Evolutionary conservation across 1,140 invertebrate genomes (phyloP), one percentile per base, ranked within the genome.

Genomic region (Drosophila miranda): DNA sequence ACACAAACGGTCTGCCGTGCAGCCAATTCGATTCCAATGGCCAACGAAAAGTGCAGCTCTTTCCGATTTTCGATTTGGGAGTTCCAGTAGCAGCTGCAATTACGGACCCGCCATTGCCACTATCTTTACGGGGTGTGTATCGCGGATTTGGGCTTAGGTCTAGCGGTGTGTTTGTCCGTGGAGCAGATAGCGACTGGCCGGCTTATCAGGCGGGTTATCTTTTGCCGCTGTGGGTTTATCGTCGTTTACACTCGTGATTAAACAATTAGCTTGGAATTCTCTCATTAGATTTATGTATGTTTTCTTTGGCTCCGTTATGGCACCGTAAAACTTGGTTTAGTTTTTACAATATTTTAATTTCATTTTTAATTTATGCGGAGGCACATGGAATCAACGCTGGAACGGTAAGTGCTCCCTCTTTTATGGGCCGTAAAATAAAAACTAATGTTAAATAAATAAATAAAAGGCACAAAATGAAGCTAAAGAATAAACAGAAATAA

Each of bases 371-470:
- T 50, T 51, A 57, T 45, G 63, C 67, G 46, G 8, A 42, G 14
- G 21, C 9, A 19, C 19, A 19, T 19, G 1, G 19, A 19, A 1
- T 19, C 19, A 1, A 19, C 1, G 19, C 19, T 1, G 19, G 19
- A 19, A 19, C 19, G 38, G n/a, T 38, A 51, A 53, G 55, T 69
- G 68, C 34, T 69, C 56, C 46, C n/a, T 56, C 23, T 46, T 64
- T 86, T 66, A 73, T 69, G 42, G 72, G 58, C 55, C 53, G 48
- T 84, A 61, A 86, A 84, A 84, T 84, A 84, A 84, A 84, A 84
- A 80, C 72, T 71, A 84, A 84, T 84, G 80, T 69, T 84, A 86
- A 76, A 86, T 84, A 84, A 84, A 84, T 77, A 84, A 84, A 84
- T 86, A 67, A 80, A 84, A 76, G 78, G 80, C 41, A 34, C 16